A percentile compares a stretch with the other conserved stretches of the same genome.
Evolutionary conservation across 2,888 invertebrate species (phyloP).

Genomic region (Autographa gamma): DNA sequence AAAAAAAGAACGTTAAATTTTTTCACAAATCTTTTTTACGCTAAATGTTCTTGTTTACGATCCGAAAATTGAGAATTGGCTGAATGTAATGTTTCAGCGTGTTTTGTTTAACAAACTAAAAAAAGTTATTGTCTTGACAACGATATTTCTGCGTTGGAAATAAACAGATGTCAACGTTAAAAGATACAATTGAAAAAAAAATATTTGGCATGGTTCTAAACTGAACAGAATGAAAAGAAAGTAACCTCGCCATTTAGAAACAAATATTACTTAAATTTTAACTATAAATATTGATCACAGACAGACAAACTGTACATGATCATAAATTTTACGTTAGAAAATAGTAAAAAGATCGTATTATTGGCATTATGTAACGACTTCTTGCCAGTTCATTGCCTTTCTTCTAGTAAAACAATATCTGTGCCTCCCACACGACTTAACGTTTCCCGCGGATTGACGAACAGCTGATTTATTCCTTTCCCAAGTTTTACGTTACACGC

Average conservation of each 20-base stretch:
- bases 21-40: slow-evolving; percentile 37
- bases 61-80: slow-evolving; percentile 30
- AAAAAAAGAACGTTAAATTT: slow-evolving; percentile 43
- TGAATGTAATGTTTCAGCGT: slow-evolving; percentile 30
- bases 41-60: slow-evolving; percentile 51
- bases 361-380: slow-evolving; percentile 5
- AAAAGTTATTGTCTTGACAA: not conserved
- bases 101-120: slow-evolving; percentile 25
- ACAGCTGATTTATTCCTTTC: not conserved
- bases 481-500: not conserved
- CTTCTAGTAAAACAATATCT: slow-evolving; percentile 6
- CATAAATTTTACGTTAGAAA: not conserved
- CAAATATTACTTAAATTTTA: too few species aligned
- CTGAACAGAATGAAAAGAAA: not conserved
- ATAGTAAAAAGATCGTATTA: slow-evolving; percentile 1
- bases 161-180: too few species aligned
- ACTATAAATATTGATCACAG: not conserved
- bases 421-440: not conserved
- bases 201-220: not conserved
- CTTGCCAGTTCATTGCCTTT: slow-evolving; percentile 9
- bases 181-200: too few species aligned
- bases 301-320: too few species aligned
- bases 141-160: not conserved
- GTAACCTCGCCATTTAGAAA: too few species aligned
- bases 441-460: slow-evolving; percentile 2